Conservation (phyloP, 2,113 vertebrate genomes). For the Origma solitaria region DNA sequence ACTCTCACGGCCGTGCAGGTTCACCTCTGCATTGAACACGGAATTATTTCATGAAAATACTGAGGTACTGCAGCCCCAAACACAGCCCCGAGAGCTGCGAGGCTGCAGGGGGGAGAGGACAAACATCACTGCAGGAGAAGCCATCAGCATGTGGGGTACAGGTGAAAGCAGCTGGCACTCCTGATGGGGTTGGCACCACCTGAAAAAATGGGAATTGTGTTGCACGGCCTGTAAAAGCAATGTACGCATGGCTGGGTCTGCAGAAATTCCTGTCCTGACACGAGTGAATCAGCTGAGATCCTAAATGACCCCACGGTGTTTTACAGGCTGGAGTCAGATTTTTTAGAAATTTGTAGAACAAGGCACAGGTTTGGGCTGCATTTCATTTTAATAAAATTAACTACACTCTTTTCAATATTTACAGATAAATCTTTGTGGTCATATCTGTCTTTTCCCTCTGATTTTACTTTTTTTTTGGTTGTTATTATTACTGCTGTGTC, state of each 20-base stretch:
- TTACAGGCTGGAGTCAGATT: neutral
- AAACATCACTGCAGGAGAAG: neutral
- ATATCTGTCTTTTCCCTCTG: neutral
- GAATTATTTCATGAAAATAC: neutral
- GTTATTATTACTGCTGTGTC: neutral
- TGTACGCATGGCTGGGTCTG: fast-evolving
- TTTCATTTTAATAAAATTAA: neutral
- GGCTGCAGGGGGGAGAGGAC: neutral
- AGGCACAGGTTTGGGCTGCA: neutral
- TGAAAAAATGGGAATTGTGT: neutral
- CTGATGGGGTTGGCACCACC: neutral
- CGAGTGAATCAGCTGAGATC: no score
- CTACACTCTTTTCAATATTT: neutral
- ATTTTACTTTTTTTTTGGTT: neutral
- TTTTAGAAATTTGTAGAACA: neutral
- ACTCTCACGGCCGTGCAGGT: neutral
- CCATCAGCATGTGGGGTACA: fast-evolving
- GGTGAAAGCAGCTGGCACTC: neutral
- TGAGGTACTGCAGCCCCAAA: neutral
- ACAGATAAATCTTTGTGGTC: neutral
- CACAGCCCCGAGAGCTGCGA: neutral
- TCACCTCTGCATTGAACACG: neutral
- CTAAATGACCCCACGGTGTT: neutral
- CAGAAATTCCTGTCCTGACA: neutral
- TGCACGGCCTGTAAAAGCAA: neutral